A percentile compares a stretch with the other conserved stretches of the same genome.
Conservation (phyloP, 2,888 invertebrate genomes). For the Zaprionus bogoriensis region DNA sequence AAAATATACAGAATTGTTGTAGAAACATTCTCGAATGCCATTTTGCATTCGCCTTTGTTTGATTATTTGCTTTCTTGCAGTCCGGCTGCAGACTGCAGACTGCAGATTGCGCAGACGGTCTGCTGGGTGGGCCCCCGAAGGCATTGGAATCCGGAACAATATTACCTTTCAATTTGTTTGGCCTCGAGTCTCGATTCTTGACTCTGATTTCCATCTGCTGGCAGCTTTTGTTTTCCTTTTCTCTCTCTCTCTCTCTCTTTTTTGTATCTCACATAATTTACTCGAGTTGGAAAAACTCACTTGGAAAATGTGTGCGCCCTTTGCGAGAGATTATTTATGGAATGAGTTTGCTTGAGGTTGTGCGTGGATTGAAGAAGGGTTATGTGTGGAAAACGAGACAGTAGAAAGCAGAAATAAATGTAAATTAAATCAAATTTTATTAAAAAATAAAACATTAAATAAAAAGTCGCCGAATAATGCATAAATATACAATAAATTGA, state of each 20-base stretch:
- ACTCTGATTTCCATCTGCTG: constrained; percentile 49
- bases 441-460: not conserved
- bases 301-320: constrained; percentile 18
- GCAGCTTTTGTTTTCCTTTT: not conserved
- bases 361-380: not conserved
- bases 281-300: constrained; percentile 37
- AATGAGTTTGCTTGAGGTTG: not conserved
- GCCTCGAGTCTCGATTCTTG: constrained; percentile 33
- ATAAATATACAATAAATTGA: not conserved
- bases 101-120: constrained; percentile 14
- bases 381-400: not conserved
- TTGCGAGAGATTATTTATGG: not conserved
- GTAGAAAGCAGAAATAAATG: not conserved
- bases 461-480: not conserved
- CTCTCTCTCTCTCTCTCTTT: not conserved
- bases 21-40: constrained; percentile 37
- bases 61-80: constrained; percentile 31
- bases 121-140: constrained; percentile 35
- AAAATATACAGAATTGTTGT: constrained; percentile 17
- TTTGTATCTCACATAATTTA: not conserved
- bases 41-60: constrained; percentile 41
- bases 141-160: constrained; percentile 49
- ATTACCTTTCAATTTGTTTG: constrained; percentile 68
- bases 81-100: not conserved
- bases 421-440: not conserved